These are phyloP conservation scores for Leptinotarsa haldemani DNA, from an alignment of 2,888 invertebrate genomes.

Conservation along the genomic window DNA sequence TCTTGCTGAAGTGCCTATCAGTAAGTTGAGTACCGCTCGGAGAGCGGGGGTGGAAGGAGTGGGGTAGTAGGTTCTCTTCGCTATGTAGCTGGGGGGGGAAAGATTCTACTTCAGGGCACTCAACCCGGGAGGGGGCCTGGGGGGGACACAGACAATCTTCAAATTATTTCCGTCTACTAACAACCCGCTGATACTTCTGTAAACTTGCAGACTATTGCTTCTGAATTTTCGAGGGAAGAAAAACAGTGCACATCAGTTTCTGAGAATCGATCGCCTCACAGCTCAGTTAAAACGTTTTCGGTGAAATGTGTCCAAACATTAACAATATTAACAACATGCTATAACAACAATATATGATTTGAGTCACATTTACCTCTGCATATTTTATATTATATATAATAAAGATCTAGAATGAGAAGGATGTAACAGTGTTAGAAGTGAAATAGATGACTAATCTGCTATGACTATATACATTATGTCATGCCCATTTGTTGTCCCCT, in stretches of 20 bases:
- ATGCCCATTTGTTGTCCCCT: slow-evolving; percentile 37
- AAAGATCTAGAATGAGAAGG: slow-evolving; percentile 57
- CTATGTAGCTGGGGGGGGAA: no score
- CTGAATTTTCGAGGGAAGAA: background rate
- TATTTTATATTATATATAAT: slow-evolving; percentile 54
- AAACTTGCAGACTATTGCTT: background rate
- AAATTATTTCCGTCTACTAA: background rate
- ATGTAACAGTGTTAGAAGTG: slow-evolving; percentile 57
- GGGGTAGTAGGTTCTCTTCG: no score
- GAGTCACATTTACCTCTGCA: slow-evolving; percentile 59
- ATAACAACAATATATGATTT: slow-evolving; percentile 65
- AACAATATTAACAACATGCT: slow-evolving; percentile 68
- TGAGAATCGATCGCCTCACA: slow-evolving; percentile 24
- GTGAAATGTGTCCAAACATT: slow-evolving; percentile 61
- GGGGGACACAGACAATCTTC: background rate
- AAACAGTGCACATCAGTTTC: slow-evolving; percentile 1
- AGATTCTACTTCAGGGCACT: no score
- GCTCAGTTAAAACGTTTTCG: slow-evolving; percentile 49
- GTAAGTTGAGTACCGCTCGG: no score
- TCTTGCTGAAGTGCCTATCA: no score
- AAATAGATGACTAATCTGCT: slow-evolving; percentile 56
- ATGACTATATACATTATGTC: slow-evolving; percentile 58
- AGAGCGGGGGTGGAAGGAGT: no score
- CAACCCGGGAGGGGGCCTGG: no score
- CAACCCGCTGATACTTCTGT: background rate